Evolutionary conservation across 2,113 vertebrate species (phyloP).

Genomic region (Sinosuthora webbiana): DNA sequence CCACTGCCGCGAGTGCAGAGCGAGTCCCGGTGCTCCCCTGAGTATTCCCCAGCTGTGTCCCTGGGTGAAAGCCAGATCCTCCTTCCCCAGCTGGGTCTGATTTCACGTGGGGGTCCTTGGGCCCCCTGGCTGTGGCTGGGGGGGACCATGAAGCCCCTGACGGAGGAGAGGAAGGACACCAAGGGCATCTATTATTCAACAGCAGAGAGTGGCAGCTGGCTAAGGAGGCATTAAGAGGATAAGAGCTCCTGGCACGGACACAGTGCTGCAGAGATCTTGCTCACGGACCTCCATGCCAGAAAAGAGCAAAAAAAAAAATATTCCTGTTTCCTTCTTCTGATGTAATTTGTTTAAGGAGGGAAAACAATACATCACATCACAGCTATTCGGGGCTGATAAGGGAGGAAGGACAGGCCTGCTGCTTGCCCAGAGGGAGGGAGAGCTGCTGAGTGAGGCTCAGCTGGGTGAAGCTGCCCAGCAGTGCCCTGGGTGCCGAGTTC

Average conservation of each 20-base stretch:
- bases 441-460: neutral
- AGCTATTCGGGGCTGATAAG: constrained; percentile 50
- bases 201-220: neutral
- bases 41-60: neutral
- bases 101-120: neutral
- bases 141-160: neutral
- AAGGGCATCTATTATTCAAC: neutral
- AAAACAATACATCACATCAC: constrained; percentile 18
- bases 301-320: neutral
- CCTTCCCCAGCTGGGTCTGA: neutral
- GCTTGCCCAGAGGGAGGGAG: neutral
- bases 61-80: neutral
- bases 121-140: neutral
- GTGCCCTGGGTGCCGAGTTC: neutral
- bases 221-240: neutral
- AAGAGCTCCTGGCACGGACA: neutral
- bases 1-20: rapidly evolving
- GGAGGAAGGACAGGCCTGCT: neutral
- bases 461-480: neutral
- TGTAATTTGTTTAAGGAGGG: constrained; percentile 48
- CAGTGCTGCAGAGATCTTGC: neutral
- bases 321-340: constrained; percentile 42
- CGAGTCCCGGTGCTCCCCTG: rapidly evolving
- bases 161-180: neutral
- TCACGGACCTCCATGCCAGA: neutral